Base-by-base conservation (phyloP, 2,888 invertebrate species). In the Tetropium fuscum region DNA sequence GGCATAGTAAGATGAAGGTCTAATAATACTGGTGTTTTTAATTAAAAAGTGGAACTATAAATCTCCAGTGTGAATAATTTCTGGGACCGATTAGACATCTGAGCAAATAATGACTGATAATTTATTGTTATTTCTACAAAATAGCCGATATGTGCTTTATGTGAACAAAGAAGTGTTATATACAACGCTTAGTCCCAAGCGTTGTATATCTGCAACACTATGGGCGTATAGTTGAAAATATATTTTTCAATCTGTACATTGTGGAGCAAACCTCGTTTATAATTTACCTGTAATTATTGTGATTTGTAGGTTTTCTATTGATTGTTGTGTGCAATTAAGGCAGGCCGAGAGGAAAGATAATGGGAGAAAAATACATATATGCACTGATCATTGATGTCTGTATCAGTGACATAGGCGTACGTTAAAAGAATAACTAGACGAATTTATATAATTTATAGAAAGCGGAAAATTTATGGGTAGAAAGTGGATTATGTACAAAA, bases 291-390 rank as follows among this genome's bases (percentile, higher is more conserved):
- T 27, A 27, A 10, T 27, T 3, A 27, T 27, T 10, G n/a, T 40
- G 38, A 18, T 40, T 40, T 40, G 38, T n/a, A 19, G 38, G 38
- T 40, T 16, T 40, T 40, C 38, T 18, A 40, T 18, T 40, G 38
- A 40, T 40, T 40, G 38, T 18, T 40, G 18, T 40, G 18, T 10
- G 19, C 19, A 40, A 40, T 40, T 15, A 19, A 40, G 18, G 5
- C 3, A 18, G 6, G 19, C n/a, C n/a, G 16, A 18, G 16, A 15
- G 13, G 18, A 6, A 16, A 16, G 16, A 40, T 40, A n/a, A 40
- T 19, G 8, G 38, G 38, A 8, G 19, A 40, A 18, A n/a, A n/a
- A 15, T 40, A 40, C 6, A n/a, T 6, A 40, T 19, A 18, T 10
- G 8, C 16, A 40, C 38, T 15, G 19, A 40, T 11, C 32, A 10